A percentile compares a stretch with the other conserved stretches of the same genome.
Evolutionary conservation across 2,113 vertebrate genomes (phyloP).

Genomic region (Sciurus niger): DNA sequence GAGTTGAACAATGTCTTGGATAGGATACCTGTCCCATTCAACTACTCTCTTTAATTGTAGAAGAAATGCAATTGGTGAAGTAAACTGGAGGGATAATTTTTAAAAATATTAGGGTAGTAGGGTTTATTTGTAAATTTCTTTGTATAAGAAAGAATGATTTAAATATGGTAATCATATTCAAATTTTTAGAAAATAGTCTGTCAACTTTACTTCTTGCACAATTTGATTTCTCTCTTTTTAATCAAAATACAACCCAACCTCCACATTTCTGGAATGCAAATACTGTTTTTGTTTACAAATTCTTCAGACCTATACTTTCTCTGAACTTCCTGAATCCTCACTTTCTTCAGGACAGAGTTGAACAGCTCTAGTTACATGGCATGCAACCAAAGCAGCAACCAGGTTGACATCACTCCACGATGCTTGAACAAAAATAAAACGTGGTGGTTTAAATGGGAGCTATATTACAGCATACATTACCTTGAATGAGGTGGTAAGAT

Average conservation of each 20-base stretch:
- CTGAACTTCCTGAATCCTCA: neutral
- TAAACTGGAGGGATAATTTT: neutral
- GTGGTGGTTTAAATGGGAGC: neutral
- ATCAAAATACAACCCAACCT: neutral
- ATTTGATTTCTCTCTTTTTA: neutral
- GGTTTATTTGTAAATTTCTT: neutral
- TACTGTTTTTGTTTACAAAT: neutral
- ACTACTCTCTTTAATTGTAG: neutral
- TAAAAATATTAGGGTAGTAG: neutral
- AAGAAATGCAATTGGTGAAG: neutral
- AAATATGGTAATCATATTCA: neutral
- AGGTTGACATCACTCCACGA: neutral
- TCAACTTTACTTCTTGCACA: neutral
- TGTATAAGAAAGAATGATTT: neutral
- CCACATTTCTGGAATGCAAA: neutral
- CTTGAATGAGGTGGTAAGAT: neutral
- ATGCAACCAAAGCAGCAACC: neutral
- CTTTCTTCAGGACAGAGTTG: accelerated
- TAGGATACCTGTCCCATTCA: neutral
- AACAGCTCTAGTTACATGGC: neutral
- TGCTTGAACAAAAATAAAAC: neutral
- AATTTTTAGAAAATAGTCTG: neutral
- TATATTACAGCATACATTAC: neutral
- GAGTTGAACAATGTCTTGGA: neutral
- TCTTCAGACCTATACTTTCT: neutral